These are phyloP conservation scores for Andrena fulva DNA, from an alignment of 2,888 invertebrate genomes.

Conservation along the genomic window DNA sequence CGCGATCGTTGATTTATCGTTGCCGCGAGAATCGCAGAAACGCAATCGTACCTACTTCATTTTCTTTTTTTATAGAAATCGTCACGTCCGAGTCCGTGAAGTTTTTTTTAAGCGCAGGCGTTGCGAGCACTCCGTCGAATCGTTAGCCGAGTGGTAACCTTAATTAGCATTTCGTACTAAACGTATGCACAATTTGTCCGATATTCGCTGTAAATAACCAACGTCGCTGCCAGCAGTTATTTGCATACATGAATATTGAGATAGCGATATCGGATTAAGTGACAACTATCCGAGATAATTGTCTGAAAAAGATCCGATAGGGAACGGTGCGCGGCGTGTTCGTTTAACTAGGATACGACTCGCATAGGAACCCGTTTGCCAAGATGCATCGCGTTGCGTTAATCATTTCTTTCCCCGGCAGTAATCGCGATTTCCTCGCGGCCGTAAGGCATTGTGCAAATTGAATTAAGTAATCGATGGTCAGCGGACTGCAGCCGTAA, in stretches of 20 bases:
- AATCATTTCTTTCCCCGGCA: background rate
- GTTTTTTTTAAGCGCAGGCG: background rate
- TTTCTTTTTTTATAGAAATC: slow-evolving; percentile 4
- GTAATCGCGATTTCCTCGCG: slow-evolving; percentile 25
- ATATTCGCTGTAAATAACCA: slow-evolving; percentile 57
- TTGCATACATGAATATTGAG: slow-evolving; percentile 66
- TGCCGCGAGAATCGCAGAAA: slow-evolving; percentile 14
- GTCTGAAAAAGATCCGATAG: slow-evolving; percentile 15
- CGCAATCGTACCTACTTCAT: slow-evolving; percentile 1
- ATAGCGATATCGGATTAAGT: slow-evolving; percentile 49
- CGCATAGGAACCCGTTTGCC: slow-evolving; percentile 20
- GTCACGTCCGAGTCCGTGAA: background rate
- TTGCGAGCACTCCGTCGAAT: background rate
- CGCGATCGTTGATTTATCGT: slow-evolving; percentile 34
- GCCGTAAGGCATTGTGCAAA: slow-evolving; percentile 28
- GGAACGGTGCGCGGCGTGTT: background rate
- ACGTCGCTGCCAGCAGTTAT: slow-evolving; percentile 40
- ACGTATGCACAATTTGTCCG: slow-evolving; percentile 59
- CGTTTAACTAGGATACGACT: background rate
- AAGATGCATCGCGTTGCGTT: slow-evolving; percentile 1
- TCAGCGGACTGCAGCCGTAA: background rate
- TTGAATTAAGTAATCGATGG: slow-evolving; percentile 1
- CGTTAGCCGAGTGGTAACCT: slow-evolving; percentile 13
- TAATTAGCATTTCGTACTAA: slow-evolving; percentile 49
- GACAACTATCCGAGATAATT: slow-evolving; percentile 55